These are phyloP conservation scores for Neolamprologus brichardi DNA, from an alignment of 2,113 vertebrate genomes.

Conservation along the genomic window DNA sequence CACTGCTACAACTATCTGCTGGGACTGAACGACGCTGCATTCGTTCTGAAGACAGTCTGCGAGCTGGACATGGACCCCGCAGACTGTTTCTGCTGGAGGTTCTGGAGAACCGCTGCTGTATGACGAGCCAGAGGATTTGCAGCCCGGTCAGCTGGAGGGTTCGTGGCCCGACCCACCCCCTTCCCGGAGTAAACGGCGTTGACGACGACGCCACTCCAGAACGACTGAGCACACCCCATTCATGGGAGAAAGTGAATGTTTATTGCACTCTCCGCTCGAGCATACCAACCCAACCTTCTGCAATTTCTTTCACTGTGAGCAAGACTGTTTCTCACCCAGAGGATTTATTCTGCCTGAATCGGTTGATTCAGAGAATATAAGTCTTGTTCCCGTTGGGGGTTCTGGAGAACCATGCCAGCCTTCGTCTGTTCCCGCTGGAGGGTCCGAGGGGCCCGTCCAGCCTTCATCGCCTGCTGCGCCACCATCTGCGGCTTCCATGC, in stretches of 20 bases:
- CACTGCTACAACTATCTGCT: not conserved
- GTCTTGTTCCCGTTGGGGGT: not conserved
- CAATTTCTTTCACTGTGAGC: not conserved
- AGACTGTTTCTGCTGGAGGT: not conserved
- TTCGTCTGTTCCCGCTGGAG: rapidly evolving
- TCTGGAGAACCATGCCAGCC: no score
- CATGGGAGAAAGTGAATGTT: not conserved
- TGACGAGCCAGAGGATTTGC: not conserved
- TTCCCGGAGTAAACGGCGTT: rapidly evolving
- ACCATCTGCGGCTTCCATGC: not conserved
- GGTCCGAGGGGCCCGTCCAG: not conserved
- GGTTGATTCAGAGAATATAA: not conserved
- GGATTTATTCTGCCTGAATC: not conserved
- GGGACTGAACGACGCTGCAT: not conserved
- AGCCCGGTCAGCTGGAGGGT: not conserved
- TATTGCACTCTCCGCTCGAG: not conserved
- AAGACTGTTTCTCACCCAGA: not conserved
- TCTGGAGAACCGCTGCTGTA: not conserved
- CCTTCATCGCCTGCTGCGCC: rapidly evolving
- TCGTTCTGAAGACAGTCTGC: not conserved
- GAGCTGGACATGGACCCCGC: not conserved
- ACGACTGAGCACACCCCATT: not conserved
- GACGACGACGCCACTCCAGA: rapidly evolving
- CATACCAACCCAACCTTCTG: not conserved
- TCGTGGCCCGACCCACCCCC: rapidly evolving